Percentiles rank a stretch among this genome's conserved stretches.
These are phyloP conservation scores for Mormyrus iriodes DNA, from an alignment of 2,113 vertebrate species.

Conservation along the genomic window DNA sequence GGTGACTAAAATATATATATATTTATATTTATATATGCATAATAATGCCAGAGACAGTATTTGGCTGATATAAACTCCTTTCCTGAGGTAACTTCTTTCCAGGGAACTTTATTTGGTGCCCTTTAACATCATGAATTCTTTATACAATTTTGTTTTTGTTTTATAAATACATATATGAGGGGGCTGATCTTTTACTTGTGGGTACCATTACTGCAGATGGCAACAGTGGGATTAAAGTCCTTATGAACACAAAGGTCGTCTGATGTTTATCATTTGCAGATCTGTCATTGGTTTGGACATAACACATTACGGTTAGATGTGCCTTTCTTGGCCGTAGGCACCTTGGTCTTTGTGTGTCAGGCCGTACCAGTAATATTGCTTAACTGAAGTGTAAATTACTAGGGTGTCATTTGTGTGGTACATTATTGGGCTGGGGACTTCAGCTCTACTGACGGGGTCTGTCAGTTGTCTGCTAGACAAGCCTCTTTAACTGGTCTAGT, in stretches of 20 bases:
- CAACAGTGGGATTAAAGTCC: slow-evolving; percentile 60
- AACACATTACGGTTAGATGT: background rate
- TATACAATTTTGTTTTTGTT: slow-evolving; percentile 18
- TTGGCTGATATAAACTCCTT: background rate
- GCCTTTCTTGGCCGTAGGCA: background rate
- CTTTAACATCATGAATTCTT: slow-evolving; percentile 12
- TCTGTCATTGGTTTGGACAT: background rate
- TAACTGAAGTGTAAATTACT: background rate
- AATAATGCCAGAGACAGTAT: slow-evolving; percentile 14
- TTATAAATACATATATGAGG: slow-evolving; percentile 46
- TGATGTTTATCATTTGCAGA: slow-evolving; percentile 20
- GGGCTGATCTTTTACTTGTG: slow-evolving; percentile 51
- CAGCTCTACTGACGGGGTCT: background rate
- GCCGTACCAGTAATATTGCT: background rate
- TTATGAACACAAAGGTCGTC: slow-evolving; percentile 27
- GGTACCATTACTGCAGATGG: slow-evolving; percentile 54
- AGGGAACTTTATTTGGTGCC: slow-evolving; percentile 10
- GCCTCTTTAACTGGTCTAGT: background rate
- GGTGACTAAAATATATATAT: slow-evolving; percentile 7
- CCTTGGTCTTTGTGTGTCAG: background rate
- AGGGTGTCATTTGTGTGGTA: background rate
- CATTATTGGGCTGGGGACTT: background rate
- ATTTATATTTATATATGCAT: background rate
- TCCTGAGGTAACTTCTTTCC: background rate
- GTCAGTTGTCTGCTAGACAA: background rate